Conservation (phyloP, 1,140 invertebrate genomes). For the Armadillidium nasatum region DNA sequence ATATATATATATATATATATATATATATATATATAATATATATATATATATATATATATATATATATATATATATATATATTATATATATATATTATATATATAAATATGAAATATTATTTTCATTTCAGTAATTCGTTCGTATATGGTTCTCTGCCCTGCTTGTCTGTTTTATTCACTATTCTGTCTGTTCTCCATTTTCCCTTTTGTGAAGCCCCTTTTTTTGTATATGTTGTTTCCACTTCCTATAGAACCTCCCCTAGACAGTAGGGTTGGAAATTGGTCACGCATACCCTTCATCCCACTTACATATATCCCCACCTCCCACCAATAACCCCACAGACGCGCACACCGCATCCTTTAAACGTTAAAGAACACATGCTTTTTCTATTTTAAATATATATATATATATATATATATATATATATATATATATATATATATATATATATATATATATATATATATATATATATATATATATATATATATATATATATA, state of each 20-base stretch:
- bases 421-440: conserved; percentile 14
- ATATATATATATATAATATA: too few relatives aligned
- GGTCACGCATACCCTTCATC: conserved; percentile 1
- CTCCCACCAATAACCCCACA: too few relatives aligned
- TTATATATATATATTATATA: too few relatives aligned
- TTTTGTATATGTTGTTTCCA: neutral
- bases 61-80: too few relatives aligned
- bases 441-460: conserved; percentile 13
- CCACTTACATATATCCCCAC: neutral
- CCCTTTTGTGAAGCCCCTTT: neutral
- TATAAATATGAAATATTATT: too few relatives aligned
- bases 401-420: conserved; percentile 11
- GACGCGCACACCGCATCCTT: too few relatives aligned
- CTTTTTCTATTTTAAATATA: neutral
- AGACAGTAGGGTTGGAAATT: neutral
- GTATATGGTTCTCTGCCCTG: neutral
- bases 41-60: too few relatives aligned
- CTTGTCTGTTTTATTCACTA: neutral
- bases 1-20: neutral
- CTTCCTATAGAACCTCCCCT: neutral
- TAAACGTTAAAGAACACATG: too few relatives aligned
- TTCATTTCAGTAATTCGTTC: too few relatives aligned
- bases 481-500: neutral
- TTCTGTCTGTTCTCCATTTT: neutral
- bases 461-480: neutral